Evolutionary conservation across 2,113 vertebrate genomes (phyloP).

Genomic region (Brienomyrus brachyistius): DNA sequence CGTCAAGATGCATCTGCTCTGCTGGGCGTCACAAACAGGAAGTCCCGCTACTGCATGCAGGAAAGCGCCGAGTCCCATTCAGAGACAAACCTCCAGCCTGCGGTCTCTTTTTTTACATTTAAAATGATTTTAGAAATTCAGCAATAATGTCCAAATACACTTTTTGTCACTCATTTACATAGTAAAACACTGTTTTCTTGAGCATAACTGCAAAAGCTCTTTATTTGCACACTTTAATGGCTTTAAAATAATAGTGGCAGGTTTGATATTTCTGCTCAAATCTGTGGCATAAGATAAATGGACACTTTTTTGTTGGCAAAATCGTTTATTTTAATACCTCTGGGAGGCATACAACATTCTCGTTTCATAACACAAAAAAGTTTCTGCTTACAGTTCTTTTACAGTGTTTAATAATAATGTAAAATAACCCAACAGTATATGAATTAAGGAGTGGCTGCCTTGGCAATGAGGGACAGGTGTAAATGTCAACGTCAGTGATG

Average conservation of each 20-base stretch:
- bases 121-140: background rate
- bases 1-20: constrained; percentile 47
- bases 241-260: background rate
- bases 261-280: background rate
- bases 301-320: background rate
- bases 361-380: background rate
- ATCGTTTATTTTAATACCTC: background rate
- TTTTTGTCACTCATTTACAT: background rate
- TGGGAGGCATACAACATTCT: background rate
- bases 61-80: background rate
- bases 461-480: background rate
- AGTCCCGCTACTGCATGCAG: background rate
- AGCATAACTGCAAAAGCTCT: background rate
- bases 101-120: background rate
- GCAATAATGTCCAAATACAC: background rate
- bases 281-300: background rate
- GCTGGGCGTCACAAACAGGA: constrained; percentile 49
- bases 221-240: background rate
- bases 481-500: background rate
- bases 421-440: background rate
- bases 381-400: background rate
- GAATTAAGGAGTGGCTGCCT: background rate
- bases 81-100: background rate
- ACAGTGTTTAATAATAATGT: background rate
- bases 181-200: background rate